Conservation (phyloP, 2,888 invertebrate species). For the Scaptomyza tumidula region DNA sequence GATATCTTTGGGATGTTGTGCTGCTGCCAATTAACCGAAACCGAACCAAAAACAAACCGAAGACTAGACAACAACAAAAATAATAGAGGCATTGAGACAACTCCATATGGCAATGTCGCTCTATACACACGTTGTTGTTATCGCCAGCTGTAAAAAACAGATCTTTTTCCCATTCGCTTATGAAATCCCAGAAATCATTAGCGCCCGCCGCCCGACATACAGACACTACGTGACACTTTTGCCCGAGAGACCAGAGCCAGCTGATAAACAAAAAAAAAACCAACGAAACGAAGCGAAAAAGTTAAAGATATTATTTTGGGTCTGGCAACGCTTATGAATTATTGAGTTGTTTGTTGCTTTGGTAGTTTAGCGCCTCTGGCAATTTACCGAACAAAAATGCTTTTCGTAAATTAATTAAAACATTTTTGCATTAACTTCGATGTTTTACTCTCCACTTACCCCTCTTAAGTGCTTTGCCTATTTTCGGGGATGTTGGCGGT, state of each 20-base stretch:
- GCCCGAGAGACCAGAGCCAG: conserved; percentile 10
- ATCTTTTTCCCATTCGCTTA: conserved; percentile 63
- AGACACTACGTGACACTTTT: conserved; percentile 63
- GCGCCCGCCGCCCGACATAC: conserved; percentile 47
- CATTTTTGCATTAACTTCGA: conserved; percentile 72
- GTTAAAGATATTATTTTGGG: conserved; percentile 19
- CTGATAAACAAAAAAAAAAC: conserved; percentile 17
- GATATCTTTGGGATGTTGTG: conserved; percentile 69
- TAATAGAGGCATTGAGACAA: conserved; percentile 39
- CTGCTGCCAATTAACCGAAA: conserved; percentile 73
- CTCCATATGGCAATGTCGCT: conserved; percentile 53
- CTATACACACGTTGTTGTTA: conserved; percentile 34
- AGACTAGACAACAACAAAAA: neutral
- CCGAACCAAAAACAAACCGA: conserved; percentile 46
- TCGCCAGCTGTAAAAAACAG: conserved; percentile 46
- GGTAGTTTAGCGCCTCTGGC: conserved; percentile 31
- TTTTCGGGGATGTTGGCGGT: conserved; percentile 42
- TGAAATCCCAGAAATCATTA: conserved; percentile 80
- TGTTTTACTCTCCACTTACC: conserved; percentile 5
- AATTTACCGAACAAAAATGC: conserved; percentile 10
- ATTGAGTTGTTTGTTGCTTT: conserved; percentile 63
- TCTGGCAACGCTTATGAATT: conserved; percentile 66
- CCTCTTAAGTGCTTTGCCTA: conserved; percentile 40
- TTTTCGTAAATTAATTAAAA: conserved; percentile 75
- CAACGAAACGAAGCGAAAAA: conserved; percentile 29